phyloP scores from a whole-genome alignment of 2,113 vertebrate species.

The Otocyon megalotis region DNA sequence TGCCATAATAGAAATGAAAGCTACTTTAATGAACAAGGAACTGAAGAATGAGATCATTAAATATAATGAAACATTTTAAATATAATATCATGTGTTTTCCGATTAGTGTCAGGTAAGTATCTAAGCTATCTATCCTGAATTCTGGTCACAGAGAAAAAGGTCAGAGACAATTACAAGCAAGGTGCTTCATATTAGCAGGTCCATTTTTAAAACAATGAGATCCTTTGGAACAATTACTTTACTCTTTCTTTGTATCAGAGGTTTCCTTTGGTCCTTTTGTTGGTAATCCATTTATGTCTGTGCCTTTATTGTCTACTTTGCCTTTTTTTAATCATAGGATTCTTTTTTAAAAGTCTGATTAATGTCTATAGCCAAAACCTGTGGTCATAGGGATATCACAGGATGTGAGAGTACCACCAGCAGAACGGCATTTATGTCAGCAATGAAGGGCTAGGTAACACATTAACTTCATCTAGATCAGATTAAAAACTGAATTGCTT shows the following conservation, averaged over 20 bases:
- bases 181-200: neutral
- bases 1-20: conserved; percentile 47
- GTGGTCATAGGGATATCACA: neutral
- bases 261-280: neutral
- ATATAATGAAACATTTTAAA: conserved; percentile 67
- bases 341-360: neutral
- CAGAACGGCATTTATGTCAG: neutral
- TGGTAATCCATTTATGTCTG: neutral
- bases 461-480: neutral
- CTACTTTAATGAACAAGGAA: conserved; percentile 28
- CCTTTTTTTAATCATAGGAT: neutral
- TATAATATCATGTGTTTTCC: conserved; percentile 57
- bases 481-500: conserved; percentile 76
- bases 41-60: conserved; percentile 64
- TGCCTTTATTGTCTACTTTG: neutral
- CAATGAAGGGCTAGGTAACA: neutral
- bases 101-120: conserved; percentile 39
- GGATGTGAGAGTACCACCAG: neutral
- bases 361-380: conserved; percentile 15
- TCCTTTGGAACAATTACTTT: neutral
- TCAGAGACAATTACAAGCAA: neutral
- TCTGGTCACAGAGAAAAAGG: neutral
- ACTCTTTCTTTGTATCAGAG: neutral
- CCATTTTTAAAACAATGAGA: neutral
- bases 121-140: neutral